Conservation (phyloP, 2,113 vertebrate genomes). For the Chionodraco myersi region DNA sequence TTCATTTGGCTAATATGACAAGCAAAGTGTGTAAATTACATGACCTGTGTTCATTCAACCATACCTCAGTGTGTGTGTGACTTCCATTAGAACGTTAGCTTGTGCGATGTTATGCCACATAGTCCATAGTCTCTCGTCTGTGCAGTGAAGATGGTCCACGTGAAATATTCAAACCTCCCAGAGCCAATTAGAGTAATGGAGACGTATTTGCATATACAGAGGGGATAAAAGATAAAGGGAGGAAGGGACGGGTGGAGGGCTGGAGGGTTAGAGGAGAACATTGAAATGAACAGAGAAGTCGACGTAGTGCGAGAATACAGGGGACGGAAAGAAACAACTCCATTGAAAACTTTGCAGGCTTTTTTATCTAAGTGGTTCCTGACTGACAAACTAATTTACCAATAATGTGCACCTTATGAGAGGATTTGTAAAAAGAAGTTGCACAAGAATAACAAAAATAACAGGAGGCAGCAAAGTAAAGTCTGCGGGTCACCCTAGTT, state of each 20-base stretch:
- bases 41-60: constrained; percentile 52
- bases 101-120: constrained; percentile 11
- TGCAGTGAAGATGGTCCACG: constrained; percentile 11
- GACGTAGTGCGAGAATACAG: not conserved
- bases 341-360: constrained; percentile 12
- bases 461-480: not conserved
- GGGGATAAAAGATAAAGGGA: constrained; percentile 29
- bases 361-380: constrained; percentile 6
- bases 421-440: not conserved
- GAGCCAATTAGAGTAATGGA: constrained; percentile 71
- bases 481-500: not conserved
- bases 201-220: constrained; percentile 61
- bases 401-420: not conserved
- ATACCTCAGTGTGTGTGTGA: constrained; percentile 13
- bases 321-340: constrained; percentile 6
- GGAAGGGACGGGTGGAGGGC: not conserved
- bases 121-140: constrained; percentile 1
- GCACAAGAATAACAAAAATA: constrained; percentile 3
- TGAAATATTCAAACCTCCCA: constrained; percentile 60
- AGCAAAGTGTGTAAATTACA: constrained; percentile 60
- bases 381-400: constrained; percentile 1
- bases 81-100: constrained; percentile 42
- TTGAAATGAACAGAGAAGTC: not conserved
- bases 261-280: not conserved
- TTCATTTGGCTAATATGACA: constrained; percentile 71